Evolutionary conservation across 2,888 invertebrate genomes (phyloP).

Genomic region (Ganaspis brasiliensis): DNA sequence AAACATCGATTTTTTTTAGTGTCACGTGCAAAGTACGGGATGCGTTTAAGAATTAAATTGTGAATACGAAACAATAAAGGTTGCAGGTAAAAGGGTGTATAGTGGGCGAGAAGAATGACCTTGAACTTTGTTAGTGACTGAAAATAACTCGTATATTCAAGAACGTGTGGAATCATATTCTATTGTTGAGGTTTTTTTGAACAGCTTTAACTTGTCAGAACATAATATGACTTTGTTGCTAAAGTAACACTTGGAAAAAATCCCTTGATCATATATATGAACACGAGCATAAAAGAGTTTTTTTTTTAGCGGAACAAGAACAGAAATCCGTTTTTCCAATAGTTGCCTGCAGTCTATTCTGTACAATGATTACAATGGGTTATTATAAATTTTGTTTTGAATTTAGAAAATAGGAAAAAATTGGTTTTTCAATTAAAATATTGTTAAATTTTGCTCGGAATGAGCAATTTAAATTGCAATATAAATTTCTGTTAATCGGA

Average conservation of each 20-base stretch:
- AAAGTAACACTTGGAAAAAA: slow-evolving; percentile 4
- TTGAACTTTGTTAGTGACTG: slow-evolving; percentile 19
- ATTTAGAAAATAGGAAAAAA: no score
- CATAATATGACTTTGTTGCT: neutral
- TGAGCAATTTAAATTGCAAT: no score
- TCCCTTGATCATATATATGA: slow-evolving; percentile 4
- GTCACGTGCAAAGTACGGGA: no score
- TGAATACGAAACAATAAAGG: slow-evolving; percentile 3
- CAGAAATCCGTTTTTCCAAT: no score
- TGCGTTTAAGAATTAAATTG: neutral
- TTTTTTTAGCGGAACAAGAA: neutral
- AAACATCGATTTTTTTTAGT: no score
- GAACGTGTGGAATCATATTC: neutral
- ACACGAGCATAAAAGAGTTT: neutral
- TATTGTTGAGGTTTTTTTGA: slow-evolving; percentile 9
- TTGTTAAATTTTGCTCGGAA: no score
- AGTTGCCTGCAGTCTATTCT: no score
- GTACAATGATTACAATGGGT: no score
- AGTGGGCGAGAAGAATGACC: neutral
- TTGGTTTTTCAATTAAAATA: no score
- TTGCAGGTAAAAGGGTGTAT: neutral
- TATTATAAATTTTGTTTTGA: no score
- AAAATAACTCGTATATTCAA: slow-evolving; percentile 19
- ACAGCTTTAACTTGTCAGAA: slow-evolving; percentile 3
- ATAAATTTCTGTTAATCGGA: no score